phyloP scores from a whole-genome alignment of 2,113 vertebrate species.

The Etia nguti region DNA sequence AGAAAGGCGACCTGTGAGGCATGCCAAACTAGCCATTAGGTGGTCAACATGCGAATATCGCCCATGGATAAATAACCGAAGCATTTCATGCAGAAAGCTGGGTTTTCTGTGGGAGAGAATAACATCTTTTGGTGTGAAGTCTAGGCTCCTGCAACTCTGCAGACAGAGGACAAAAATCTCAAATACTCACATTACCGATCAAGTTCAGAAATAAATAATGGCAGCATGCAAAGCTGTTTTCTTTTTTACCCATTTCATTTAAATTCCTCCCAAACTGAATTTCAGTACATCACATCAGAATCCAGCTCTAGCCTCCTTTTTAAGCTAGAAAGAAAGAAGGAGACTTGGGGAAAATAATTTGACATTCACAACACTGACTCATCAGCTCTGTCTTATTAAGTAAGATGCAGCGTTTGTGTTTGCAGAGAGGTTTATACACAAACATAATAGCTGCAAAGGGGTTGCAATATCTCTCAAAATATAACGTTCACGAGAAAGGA shows the following conservation, averaged over 20 bases:
- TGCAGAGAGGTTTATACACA: background rate
- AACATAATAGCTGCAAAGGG: background rate
- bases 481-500: background rate
- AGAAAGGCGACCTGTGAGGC: background rate
- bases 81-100: background rate
- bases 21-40: background rate
- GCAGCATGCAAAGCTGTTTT: background rate
- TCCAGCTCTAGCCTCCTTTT: background rate
- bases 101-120: background rate
- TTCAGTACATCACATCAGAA: background rate
- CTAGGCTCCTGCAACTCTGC: background rate
- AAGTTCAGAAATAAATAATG: background rate
- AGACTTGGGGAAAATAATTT: background rate
- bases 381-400: background rate
- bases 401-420: background rate
- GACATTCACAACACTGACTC: background rate
- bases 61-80: background rate
- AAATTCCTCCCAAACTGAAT: background rate
- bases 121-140: background rate
- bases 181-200: background rate
- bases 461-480: background rate
- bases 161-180: background rate
- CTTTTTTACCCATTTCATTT: background rate
- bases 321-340: background rate
- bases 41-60: background rate